Evolutionary conservation across 1,140 invertebrate genomes (phyloP).

Genomic region (Xylocopa sonorina): DNA sequence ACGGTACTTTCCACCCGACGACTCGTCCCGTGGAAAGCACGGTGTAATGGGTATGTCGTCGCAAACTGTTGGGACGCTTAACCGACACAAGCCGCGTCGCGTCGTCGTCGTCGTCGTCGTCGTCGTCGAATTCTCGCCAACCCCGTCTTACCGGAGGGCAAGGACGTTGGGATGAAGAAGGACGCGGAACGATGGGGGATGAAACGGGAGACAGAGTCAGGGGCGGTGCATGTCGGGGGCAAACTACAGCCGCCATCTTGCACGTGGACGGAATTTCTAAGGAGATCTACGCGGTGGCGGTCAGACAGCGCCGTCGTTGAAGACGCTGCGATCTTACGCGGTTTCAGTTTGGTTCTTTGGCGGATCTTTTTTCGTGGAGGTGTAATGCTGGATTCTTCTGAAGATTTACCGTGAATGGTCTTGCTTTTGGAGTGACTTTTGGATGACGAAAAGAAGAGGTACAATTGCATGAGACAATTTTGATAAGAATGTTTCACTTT

Average conservation of each 20-base stretch:
- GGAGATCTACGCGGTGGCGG: slow-evolving; percentile 34
- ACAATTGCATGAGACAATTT: too few species aligned
- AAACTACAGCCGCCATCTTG: slow-evolving; percentile 81
- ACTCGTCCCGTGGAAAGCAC: slow-evolving; percentile 24
- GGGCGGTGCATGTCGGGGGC: slow-evolving; percentile 76
- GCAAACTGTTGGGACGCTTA: slow-evolving; percentile 68
- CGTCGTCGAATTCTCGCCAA: slow-evolving; percentile 14
- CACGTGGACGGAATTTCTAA: slow-evolving; percentile 79
- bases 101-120: slow-evolving; percentile 28
- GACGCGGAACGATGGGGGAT: neutral
- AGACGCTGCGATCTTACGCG: neutral
- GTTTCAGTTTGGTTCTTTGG: neutral
- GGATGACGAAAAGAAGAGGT: too few species aligned
- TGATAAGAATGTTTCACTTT: too few species aligned
- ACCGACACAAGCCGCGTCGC: slow-evolving; percentile 45
- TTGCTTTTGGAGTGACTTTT: too few species aligned
- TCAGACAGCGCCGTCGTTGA: neutral
- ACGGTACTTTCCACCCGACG: slow-evolving; percentile 34
- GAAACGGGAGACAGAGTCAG: slow-evolving; percentile 41
- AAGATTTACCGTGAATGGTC: too few species aligned
- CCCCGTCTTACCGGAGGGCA: slow-evolving; percentile 16
- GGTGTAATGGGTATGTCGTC: slow-evolving; percentile 66
- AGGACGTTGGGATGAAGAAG: slow-evolving; percentile 16
- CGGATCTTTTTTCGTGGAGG: neutral
- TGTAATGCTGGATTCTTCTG: neutral